phyloP scores from a whole-genome alignment of 2,888 invertebrate genomes.

The Phragmatobia fuliginosa region DNA sequence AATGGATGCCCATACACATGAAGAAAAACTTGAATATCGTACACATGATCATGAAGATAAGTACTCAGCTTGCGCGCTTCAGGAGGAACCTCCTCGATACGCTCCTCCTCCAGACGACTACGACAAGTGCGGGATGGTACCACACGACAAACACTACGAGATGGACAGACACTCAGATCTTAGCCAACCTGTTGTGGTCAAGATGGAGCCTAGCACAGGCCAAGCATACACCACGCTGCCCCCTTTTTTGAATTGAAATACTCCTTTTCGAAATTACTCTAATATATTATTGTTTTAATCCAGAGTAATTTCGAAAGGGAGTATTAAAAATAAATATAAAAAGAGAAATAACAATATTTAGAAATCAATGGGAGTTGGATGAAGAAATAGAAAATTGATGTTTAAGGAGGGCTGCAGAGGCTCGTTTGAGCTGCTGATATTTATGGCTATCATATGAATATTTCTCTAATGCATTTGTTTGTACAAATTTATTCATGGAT shows the following conservation, averaged over 20 bases:
- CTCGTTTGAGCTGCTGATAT: background rate
- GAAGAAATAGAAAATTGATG: conserved; percentile 3
- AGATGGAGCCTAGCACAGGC: conserved; percentile 84
- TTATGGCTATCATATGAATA: background rate
- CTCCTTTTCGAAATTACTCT: conserved; percentile 87
- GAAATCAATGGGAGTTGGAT: background rate
- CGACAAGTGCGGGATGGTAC: conserved; percentile 86
- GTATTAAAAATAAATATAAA: conserved; percentile 65
- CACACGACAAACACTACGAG: conserved; percentile 82
- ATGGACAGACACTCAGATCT: conserved; percentile 79
- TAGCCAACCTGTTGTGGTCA: conserved; percentile 82
- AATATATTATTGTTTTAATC: conserved; percentile 45
- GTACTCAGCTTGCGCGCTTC: conserved; percentile 80
- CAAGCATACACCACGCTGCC: conserved; percentile 90
- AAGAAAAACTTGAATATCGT: conserved; percentile 81
- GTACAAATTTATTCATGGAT: conserved; percentile 39
- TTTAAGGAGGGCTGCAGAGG: background rate
- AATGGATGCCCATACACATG: conserved; percentile 84
- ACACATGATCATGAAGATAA: conserved; percentile 81
- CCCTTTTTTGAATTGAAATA: conserved; percentile 92
- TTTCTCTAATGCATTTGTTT: conserved; percentile 27
- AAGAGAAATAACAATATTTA: conserved; percentile 5
- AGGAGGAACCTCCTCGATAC: conserved; percentile 86
- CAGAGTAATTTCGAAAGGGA: conserved; percentile 83
- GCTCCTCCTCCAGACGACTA: conserved; percentile 87